Evolutionary conservation across 2,888 invertebrate species (phyloP).

Genomic region (Nomada goodeniana): DNA sequence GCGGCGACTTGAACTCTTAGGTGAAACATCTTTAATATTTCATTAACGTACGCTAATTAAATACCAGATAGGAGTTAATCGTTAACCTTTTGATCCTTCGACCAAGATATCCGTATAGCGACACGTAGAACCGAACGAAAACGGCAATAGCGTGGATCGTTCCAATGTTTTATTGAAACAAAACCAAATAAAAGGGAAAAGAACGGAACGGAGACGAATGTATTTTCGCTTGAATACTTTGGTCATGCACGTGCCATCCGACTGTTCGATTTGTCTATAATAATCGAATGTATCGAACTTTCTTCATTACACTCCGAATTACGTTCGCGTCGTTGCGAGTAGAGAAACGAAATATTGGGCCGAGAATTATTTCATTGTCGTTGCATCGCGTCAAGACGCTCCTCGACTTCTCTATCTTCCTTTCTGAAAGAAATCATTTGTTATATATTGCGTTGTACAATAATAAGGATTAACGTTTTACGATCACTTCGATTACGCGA

Average conservation of each 20-base stretch:
- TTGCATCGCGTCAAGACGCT: slow-evolving; percentile 49
- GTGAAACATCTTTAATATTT: slow-evolving; percentile 39
- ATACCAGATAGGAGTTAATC: slow-evolving; percentile 54
- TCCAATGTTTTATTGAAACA: slow-evolving; percentile 3
- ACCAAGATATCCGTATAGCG: slow-evolving; percentile 60
- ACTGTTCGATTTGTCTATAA: background rate
- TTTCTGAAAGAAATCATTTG: slow-evolving; percentile 46
- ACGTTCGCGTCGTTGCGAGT: slow-evolving; percentile 47
- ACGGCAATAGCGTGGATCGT: slow-evolving; percentile 63
- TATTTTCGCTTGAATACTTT: background rate
- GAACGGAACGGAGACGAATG: too few species aligned
- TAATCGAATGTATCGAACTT: slow-evolving; percentile 8
- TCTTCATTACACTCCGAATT: slow-evolving; percentile 13
- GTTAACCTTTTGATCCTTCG: slow-evolving; percentile 54
- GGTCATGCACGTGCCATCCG: background rate
- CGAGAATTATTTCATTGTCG: slow-evolving; percentile 33
- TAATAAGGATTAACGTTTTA: slow-evolving; percentile 38
- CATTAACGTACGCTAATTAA: slow-evolving; percentile 51
- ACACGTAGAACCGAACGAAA: slow-evolving; percentile 49
- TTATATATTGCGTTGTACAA: slow-evolving; percentile 46
- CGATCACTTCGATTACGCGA: slow-evolving; percentile 29
- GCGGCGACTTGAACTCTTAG: slow-evolving; percentile 23
- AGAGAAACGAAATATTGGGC: slow-evolving; percentile 23
- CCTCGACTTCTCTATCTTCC: slow-evolving; percentile 67
- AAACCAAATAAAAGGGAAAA: background rate